Conservation (phyloP, 2,797 vertebrate genomes). For the Sebastes hubbsi region DNA sequence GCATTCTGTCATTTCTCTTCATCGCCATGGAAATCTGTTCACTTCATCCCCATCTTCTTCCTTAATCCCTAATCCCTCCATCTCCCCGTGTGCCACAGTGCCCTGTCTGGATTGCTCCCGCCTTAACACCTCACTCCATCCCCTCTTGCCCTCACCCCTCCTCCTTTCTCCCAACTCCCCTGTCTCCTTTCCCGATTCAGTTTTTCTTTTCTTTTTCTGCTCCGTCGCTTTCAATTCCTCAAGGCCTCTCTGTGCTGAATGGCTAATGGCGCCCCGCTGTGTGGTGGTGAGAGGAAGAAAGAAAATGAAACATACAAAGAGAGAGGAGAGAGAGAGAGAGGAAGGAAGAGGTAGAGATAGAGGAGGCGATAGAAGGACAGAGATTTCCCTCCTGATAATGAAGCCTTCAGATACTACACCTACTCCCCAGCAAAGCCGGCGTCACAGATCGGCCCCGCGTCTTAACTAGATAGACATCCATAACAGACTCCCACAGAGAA, state of each 20-base stretch:
- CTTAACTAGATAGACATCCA: conserved; percentile 54
- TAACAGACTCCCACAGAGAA: conserved; percentile 54
- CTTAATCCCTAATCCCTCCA: conserved; percentile 71
- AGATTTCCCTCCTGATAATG: conserved; percentile 64
- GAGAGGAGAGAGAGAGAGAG: conserved; percentile 32
- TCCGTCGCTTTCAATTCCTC: conserved; percentile 84
- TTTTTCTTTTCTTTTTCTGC: conserved; percentile 82
- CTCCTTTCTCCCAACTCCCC: conserved; percentile 45
- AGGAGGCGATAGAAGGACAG: conserved; percentile 32
- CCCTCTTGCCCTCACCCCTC: conserved; percentile 26
- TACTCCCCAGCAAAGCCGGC: conserved; percentile 40
- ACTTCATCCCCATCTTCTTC: conserved; percentile 36
- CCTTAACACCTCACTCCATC: conserved; percentile 50
- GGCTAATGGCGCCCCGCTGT: conserved; percentile 80
- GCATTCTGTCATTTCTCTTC: conserved; percentile 56
- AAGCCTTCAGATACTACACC: conserved; percentile 58
- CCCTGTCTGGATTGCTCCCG: conserved; percentile 40
- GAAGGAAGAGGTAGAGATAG: conserved; percentile 22
- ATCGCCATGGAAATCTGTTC: conserved; percentile 72
- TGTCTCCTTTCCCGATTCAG: conserved; percentile 54
- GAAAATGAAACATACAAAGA: conserved; percentile 60
- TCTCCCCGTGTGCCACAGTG: conserved; percentile 52
- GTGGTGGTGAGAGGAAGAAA: conserved; percentile 68
- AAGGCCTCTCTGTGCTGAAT: conserved; percentile 78
- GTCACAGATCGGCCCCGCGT: conserved; percentile 42